Conservation (phyloP, 2,113 vertebrate genomes). For the Dunckerocampus dactyliophorus region DNA sequence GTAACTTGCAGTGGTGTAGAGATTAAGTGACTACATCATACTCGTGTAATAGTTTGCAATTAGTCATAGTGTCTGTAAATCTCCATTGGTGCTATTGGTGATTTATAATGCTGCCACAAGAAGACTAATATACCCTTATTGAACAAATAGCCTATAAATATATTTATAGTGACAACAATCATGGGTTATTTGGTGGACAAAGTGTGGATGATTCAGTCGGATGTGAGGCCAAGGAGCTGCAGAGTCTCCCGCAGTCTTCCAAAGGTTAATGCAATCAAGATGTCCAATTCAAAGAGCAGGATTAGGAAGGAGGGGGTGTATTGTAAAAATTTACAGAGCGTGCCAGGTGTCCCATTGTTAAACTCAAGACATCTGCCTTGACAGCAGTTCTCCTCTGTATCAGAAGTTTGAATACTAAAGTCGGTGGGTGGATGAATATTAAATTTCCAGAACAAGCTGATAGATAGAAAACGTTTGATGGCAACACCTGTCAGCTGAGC, state of each 20-base stretch:
- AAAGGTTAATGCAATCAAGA: slow-evolving; percentile 45
- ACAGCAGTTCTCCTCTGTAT: slow-evolving; percentile 38
- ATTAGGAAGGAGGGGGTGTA: neutral
- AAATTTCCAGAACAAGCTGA: slow-evolving; percentile 15
- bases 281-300: slow-evolving; percentile 12
- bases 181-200: too few relatives aligned
- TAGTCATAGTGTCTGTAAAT: too few relatives aligned
- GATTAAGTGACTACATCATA: too few relatives aligned
- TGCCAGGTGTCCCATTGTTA: slow-evolving; percentile 26
- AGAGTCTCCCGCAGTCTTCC: slow-evolving; percentile 23
- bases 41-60: too few relatives aligned
- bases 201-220: neutral
- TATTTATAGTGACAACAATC: too few relatives aligned
- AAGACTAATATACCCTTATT: too few relatives aligned
- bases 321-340: slow-evolving; percentile 36
- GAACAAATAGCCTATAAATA: too few relatives aligned
- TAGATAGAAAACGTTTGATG: slow-evolving; percentile 6
- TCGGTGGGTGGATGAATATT: neutral
- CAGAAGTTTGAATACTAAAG: slow-evolving; percentile 23
- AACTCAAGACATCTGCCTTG: slow-evolving; percentile 36
- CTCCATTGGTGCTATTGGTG: too few relatives aligned
- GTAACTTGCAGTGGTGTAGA: too few relatives aligned
- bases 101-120: too few relatives aligned
- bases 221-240: neutral
- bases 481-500: too few relatives aligned